Percentiles rank a stretch among this genome's conserved stretches.
Conservation (phyloP, 2,113 vertebrate genomes). For the Limnothrissa miodon region DNA sequence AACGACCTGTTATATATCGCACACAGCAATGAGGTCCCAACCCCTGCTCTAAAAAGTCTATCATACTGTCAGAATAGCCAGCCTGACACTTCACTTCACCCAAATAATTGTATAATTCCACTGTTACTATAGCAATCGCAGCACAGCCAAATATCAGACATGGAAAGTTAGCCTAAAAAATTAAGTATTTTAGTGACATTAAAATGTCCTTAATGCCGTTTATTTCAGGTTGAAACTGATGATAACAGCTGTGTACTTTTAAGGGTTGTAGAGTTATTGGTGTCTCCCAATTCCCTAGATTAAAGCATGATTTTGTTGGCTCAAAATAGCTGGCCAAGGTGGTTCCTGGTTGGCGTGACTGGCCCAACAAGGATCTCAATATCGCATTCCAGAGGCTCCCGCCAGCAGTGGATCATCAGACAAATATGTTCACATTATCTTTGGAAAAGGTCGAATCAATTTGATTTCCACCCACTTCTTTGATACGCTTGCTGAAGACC, state of each 20-base stretch:
- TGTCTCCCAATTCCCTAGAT: background rate
- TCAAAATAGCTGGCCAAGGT: background rate
- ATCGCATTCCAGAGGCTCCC: constrained; percentile 42
- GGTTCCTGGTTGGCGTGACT: constrained; percentile 33
- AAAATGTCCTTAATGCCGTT: no score
- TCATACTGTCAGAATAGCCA: background rate
- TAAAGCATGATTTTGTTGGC: background rate
- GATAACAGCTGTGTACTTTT: background rate
- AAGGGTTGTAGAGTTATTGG: background rate
- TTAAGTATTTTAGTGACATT: no score
- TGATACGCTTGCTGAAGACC: constrained; percentile 56
- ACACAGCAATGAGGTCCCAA: no score
- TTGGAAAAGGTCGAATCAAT: constrained; percentile 61
- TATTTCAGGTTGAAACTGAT: no score
- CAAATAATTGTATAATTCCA: background rate
- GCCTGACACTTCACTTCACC: background rate
- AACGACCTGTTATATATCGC: no score
- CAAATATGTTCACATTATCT: constrained; percentile 74
- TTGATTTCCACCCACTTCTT: constrained; percentile 56
- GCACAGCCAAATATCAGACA: background rate
- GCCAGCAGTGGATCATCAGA: constrained; percentile 56
- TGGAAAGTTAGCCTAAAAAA: background rate
- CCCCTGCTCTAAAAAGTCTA: no score
- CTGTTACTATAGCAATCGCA: background rate
- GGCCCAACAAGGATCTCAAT: constrained; percentile 25